phyloP scores from a whole-genome alignment of 2,797 vertebrate species.

The Muscicapa comitata region DNA sequence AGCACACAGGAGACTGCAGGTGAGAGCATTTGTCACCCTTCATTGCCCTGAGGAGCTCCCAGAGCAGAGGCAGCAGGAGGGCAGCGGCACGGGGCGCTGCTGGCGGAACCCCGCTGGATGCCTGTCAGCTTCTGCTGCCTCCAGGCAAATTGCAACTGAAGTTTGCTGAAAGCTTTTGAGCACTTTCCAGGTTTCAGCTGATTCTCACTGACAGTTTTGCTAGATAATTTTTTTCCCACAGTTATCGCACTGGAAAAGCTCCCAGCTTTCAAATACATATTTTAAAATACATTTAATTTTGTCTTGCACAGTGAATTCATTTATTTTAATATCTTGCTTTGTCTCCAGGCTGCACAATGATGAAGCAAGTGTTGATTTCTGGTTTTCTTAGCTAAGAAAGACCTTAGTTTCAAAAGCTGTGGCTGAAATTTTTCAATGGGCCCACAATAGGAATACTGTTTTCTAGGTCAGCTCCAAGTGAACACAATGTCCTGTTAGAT shows the following conservation, averaged over 20 bases:
- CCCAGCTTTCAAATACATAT: slow-evolving; percentile 10
- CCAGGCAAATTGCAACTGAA: slow-evolving; percentile 27
- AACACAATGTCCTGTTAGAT: not conserved
- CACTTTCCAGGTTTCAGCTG: slow-evolving; percentile 40
- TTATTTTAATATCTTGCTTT: slow-evolving; percentile 1
- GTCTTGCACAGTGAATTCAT: slow-evolving; percentile 7
- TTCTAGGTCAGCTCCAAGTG: not conserved
- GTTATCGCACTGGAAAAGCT: slow-evolving; percentile 10
- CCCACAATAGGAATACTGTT: not conserved
- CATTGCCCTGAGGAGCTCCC: accelerated
- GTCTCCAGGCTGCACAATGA: not conserved
- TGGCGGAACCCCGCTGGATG: accelerated
- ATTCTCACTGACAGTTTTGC: slow-evolving; percentile 34
- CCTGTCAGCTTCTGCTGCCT: slow-evolving; percentile 9
- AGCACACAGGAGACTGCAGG: not conserved
- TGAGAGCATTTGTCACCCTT: not conserved
- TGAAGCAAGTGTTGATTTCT: not conserved
- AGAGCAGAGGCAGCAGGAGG: not conserved
- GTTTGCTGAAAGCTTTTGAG: slow-evolving; percentile 39
- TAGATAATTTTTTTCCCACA: slow-evolving; percentile 30
- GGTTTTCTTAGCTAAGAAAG: not conserved
- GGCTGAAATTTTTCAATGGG: not conserved
- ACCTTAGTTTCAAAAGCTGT: not conserved
- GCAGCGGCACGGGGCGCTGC: not conserved
- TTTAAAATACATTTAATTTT: slow-evolving; percentile 33